Evolutionary conservation across 2,888 invertebrate genomes (phyloP).

Genomic region (Ommatoiulus sabulosus): DNA sequence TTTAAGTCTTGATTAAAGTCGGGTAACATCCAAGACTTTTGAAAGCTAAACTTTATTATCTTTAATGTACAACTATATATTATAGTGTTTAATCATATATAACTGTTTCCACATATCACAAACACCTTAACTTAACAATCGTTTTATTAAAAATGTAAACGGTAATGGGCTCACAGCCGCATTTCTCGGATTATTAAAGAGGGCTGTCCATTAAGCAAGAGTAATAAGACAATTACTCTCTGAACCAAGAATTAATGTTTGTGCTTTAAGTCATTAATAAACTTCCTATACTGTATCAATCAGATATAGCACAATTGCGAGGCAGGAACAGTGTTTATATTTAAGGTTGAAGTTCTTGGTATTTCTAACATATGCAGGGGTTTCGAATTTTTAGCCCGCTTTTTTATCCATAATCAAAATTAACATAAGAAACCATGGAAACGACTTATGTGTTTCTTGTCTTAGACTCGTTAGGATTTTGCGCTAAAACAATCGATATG

Average conservation of each 20-base stretch:
- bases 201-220: not conserved
- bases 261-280: not conserved
- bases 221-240: too few species aligned
- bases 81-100: not conserved
- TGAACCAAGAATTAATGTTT: not conserved
- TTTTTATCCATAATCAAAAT: not conserved
- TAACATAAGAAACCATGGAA: constrained; percentile 40
- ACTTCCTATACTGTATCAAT: not conserved
- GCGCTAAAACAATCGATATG: constrained; percentile 20
- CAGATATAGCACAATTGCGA: not conserved
- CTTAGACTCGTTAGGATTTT: constrained; percentile 25
- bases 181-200: not conserved
- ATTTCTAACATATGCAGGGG: not conserved
- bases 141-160: not conserved
- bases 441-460: constrained; percentile 9
- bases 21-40: too few species aligned
- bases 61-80: too few species aligned
- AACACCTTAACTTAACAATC: not conserved
- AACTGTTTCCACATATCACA: not conserved
- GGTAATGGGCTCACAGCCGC: not conserved
- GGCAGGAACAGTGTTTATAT: not conserved
- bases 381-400: not conserved
- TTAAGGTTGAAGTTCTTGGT: not conserved
- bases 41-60: too few species aligned
- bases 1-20: too few species aligned